phyloP scores from a whole-genome alignment of 2,797 vertebrate species.

The Acanthurus leucopareius region DNA sequence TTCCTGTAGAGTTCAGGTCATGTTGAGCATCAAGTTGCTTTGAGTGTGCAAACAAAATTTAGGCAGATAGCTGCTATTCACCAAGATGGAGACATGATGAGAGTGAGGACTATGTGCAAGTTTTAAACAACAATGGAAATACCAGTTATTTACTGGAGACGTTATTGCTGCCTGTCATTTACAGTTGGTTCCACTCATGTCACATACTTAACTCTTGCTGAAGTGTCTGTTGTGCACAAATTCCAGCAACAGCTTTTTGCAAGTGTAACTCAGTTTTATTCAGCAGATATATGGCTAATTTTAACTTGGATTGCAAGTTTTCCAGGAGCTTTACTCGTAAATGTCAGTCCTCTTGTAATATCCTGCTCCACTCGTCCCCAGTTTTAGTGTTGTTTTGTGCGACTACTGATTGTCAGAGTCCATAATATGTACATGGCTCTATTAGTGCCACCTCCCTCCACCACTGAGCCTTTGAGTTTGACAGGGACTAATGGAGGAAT shows the following conservation, averaged over 20 bases:
- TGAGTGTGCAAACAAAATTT: neutral
- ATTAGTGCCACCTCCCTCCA: constrained; percentile 45
- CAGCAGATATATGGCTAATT: constrained; percentile 19
- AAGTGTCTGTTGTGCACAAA: constrained; percentile 32
- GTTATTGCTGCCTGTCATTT: constrained; percentile 19
- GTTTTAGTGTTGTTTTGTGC: constrained; percentile 28
- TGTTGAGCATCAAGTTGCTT: neutral
- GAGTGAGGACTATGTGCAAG: neutral
- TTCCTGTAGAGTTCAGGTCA: neutral
- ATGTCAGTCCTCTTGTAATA: constrained; percentile 1
- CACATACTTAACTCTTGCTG: constrained; percentile 21
- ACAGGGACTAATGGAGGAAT: constrained; percentile 54
- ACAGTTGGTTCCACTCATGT: constrained; percentile 10
- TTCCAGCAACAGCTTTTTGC: neutral
- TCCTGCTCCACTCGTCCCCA: constrained; percentile 14
- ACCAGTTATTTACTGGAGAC: constrained; percentile 24
- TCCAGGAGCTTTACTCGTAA: constrained; percentile 21
- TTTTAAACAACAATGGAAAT: constrained; percentile 1
- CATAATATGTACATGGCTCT: constrained; percentile 31
- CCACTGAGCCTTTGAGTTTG: constrained; percentile 42
- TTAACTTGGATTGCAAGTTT: constrained; percentile 11
- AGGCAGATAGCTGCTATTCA: neutral
- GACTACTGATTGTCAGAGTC: constrained; percentile 38
- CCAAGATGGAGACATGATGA: neutral
- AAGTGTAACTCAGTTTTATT: constrained; percentile 49